A percentile compares a stretch with the other conserved stretches of the same genome.
These are phyloP conservation scores for Propithecus coquereli DNA, from an alignment of 2,113 vertebrate species.

Conservation along the genomic window DNA sequence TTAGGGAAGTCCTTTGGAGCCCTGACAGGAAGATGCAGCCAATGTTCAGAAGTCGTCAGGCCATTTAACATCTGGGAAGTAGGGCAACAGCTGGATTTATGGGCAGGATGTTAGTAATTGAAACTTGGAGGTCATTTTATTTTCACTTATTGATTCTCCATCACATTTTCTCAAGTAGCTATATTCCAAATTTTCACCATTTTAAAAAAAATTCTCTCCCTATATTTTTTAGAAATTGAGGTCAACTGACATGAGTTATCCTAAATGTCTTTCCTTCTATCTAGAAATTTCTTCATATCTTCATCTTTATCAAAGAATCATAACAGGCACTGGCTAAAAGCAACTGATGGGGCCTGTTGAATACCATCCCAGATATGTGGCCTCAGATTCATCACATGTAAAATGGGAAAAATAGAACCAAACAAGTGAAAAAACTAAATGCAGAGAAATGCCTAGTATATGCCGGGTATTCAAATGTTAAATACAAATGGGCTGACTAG, in stretches of 20 bases:
- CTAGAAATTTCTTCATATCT: not conserved
- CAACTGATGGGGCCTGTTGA: not conserved
- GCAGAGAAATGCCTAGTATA: not conserved
- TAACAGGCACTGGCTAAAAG: not conserved
- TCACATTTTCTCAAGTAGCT: constrained; percentile 35
- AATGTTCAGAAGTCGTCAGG: not conserved
- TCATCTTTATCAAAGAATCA: not conserved
- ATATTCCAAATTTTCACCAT: not conserved
- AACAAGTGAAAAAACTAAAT: constrained; percentile 22
- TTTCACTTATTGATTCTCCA: not conserved
- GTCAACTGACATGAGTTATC: not conserved
- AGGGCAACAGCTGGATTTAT: not conserved
- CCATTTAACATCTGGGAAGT: not conserved
- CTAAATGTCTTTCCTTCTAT: not conserved
- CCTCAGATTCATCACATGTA: not conserved
- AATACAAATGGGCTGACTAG: not conserved
- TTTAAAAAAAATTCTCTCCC: not conserved
- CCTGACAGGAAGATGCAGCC: not conserved
- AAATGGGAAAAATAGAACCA: constrained; percentile 3
- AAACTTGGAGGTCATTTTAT: not conserved
- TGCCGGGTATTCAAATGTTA: not conserved
- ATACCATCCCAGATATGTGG: not conserved
- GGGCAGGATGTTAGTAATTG: not conserved
- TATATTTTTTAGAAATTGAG: not conserved
- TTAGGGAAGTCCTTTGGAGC: not conserved